phyloP scores from a whole-genome alignment of 92 coral and sea anemone genomes.

The Paramuricea clavata region DNA sequence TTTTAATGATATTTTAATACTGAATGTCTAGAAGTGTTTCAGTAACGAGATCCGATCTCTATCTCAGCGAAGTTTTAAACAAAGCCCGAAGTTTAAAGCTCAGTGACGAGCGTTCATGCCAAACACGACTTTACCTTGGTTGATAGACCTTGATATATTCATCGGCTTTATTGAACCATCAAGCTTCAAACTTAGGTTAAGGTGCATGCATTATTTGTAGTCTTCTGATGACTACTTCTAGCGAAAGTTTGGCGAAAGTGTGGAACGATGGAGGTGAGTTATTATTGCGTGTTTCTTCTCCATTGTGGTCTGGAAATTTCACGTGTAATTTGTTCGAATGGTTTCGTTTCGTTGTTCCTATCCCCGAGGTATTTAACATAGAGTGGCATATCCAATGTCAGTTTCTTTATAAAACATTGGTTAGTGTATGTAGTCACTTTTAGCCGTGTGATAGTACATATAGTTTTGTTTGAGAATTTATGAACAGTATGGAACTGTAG shows the following conservation, averaged over 20 bases:
- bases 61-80: slow-evolving; percentile 16
- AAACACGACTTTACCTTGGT: slow-evolving; percentile 36
- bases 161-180: background rate
- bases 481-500: background rate
- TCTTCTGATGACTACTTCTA: slow-evolving; percentile 56
- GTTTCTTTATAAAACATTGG: background rate
- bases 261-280: slow-evolving; percentile 49
- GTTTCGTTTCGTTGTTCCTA: slow-evolving; percentile 40
- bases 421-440: background rate
- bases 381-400: background rate
- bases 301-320: slow-evolving; percentile 24
- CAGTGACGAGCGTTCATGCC: slow-evolving; percentile 43
- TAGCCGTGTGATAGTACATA: background rate
- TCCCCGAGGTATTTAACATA: slow-evolving; percentile 8
- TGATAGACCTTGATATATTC: background rate
- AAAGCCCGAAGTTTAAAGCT: slow-evolving; percentile 37
- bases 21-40: slow-evolving; percentile 28
- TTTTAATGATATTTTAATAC: background rate
- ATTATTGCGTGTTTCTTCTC: slow-evolving; percentile 17
- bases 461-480: background rate
- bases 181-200: slow-evolving; percentile 9
- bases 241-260: slow-evolving; percentile 33
- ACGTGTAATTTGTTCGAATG: slow-evolving; percentile 42
- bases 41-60: slow-evolving; percentile 21
- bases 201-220: slow-evolving; percentile 40